Base-by-base conservation (phyloP, 2,888 invertebrate species). In the Apamea monoglypha region DNA sequence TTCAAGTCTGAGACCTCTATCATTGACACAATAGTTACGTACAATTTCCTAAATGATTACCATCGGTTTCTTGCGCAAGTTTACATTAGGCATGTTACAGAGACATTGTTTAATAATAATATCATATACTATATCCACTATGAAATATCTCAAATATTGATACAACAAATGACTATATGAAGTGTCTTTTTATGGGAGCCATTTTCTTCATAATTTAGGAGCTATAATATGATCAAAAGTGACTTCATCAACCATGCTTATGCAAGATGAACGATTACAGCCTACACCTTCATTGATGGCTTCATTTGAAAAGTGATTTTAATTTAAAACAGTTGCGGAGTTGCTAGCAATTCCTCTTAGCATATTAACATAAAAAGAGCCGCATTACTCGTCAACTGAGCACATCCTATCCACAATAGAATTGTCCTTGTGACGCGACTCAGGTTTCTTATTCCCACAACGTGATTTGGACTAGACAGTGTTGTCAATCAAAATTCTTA, bases 371-470 rank as follows among this genome's bases (percentile, higher is more conserved):
- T 87, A 86, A 89, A 90, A 88, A 87, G 83, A 79, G 76, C 77
- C 76, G 84, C 80, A 83, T 88, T 50, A 87, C 76, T 81, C 85
- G 81, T 89, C 87, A 91, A 92, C 90, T 89, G 86, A 85, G 83
- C 78, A 88, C 91, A 92, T 93, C 92, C 92, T 92, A 90, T 87
- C 82, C 71, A 91, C 92, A 92, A 93, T 91, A 85, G 90, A 89
- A 88, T 88, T 90, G 91, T 90, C 93, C 92, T 92, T 91, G 92
- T 84, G 83, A 81, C 86, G 80, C 85, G 88, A 88, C 88, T 92
- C 90, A 83, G 70, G 89, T 91, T 89, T 90, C 90, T 87, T 84
- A 84, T 88, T 85, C 80, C 80, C 67, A 83, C 88, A 83, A 78
- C 79, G 73, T 67, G 74, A 76, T 74, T 80, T 69, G 59, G 78